phyloP scores from a whole-genome alignment of 2,888 invertebrate genomes.

The Tryphoninae sp. region DNA sequence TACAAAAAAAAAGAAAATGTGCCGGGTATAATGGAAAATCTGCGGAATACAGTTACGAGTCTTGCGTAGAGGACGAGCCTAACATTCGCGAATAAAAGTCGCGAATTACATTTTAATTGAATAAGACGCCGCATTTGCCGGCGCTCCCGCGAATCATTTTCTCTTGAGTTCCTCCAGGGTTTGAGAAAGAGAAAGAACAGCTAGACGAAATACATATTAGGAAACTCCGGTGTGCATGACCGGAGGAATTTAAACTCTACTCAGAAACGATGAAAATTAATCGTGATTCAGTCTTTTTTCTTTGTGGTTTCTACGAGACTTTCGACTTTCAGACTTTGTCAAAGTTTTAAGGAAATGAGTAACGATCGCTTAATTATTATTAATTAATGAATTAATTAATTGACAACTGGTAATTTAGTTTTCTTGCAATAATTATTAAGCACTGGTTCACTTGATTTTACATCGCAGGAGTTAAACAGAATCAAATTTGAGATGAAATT shows the following conservation, averaged over 20 bases:
- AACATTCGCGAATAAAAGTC: slow-evolving; percentile 55
- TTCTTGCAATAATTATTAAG: too few species aligned
- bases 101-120: slow-evolving; percentile 72
- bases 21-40: slow-evolving; percentile 38
- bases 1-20: slow-evolving; percentile 47
- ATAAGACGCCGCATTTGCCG: slow-evolving; percentile 63
- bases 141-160: slow-evolving; percentile 36
- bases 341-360: background rate
- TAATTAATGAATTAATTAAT: too few species aligned
- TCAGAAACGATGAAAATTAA: slow-evolving; percentile 27
- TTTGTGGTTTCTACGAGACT: slow-evolving; percentile 24
- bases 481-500: too few species aligned
- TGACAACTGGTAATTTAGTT: too few species aligned
- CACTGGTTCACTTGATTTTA: too few species aligned
- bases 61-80: background rate
- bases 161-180: slow-evolving; percentile 32
- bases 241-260: slow-evolving; percentile 26
- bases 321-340: slow-evolving; percentile 1
- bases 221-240: slow-evolving; percentile 36
- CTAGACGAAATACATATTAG: slow-evolving; percentile 63
- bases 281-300: background rate
- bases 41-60: background rate
- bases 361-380: background rate
- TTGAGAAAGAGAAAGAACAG: slow-evolving; percentile 45
- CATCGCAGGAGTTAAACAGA: too few species aligned